phyloP scores from a whole-genome alignment of 2,797 vertebrate genomes.

The Rhadinocentrus ornatus region DNA sequence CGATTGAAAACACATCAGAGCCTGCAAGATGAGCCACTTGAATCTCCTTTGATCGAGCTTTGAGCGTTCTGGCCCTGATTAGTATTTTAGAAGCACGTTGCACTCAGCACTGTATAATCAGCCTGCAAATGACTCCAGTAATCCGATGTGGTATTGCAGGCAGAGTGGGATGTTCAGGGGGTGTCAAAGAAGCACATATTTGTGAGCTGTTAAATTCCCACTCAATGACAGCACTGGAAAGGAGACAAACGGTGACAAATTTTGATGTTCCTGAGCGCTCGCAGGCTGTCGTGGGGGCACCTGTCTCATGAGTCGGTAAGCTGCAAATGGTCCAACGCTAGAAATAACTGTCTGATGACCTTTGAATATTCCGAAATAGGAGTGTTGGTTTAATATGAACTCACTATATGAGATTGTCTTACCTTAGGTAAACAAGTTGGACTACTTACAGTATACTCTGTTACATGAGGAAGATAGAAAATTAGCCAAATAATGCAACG shows the following conservation, averaged over 20 bases:
- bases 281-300: conserved; percentile 49
- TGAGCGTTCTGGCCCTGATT: conserved; percentile 27
- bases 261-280: conserved; percentile 20
- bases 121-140: conserved; percentile 20
- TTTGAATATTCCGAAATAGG: conserved; percentile 70
- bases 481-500: neutral
- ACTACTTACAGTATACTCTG: conserved; percentile 26
- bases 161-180: conserved; percentile 10
- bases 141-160: conserved; percentile 33
- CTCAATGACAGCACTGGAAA: conserved; percentile 44
- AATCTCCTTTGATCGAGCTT: conserved; percentile 58
- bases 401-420: conserved; percentile 63
- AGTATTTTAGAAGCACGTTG: conserved; percentile 52
- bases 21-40: conserved; percentile 17
- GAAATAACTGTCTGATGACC: conserved; percentile 74
- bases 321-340: conserved; percentile 53
- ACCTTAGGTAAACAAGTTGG: conserved; percentile 51
- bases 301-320: conserved; percentile 60
- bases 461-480: conserved; percentile 11
- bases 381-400: conserved; percentile 69
- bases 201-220: conserved; percentile 60
- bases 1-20: conserved; percentile 32
- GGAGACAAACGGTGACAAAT: conserved; percentile 53
- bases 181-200: conserved; percentile 50
- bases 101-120: conserved; percentile 45